Base-by-base conservation (phyloP, 2,888 invertebrate genomes). In the Opisthograptis luteolata region DNA sequence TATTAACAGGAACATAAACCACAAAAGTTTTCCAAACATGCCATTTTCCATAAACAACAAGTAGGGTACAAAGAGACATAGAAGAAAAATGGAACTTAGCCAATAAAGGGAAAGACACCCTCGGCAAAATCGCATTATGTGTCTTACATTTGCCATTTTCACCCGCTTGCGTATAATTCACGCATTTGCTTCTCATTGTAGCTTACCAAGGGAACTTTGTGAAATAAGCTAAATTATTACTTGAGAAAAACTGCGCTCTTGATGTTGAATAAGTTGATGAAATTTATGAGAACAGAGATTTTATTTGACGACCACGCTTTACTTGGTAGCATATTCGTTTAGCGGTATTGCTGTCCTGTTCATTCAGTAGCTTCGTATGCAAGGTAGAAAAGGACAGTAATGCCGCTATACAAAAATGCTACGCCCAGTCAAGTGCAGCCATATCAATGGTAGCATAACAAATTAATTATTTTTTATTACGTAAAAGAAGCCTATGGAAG, bases 151-250 rank as follows among this genome's bases (percentile, higher is more conserved):
- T 60, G 72, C 68, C 73, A 71, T 79, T 74, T 72, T 74, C 76
- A 67, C 77, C 70, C 73, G 68, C 64, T 68, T 62, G 60, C 70
- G 76, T 73, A 81, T 82, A 81, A 80, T 82, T 81, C 74, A 75
- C 70, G 63, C 71, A 76, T 80, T 79, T 66, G 65, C 66, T 58
- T 63, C 63, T 68, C 70, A 73, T 72, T 70, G 52, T 56, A 52
- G 51, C 55, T 58, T 56, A 56, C 54, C 55, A 40, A 45, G 66
- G 68, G 68, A 67, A 66, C 62, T 68, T 65, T 57, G 61, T 56
- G 62, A 62, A 64, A 67, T 64, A 51, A 30, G 37, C 27, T 30
- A 46, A 55, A 56, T 50, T 52, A 50, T 49, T 42, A 44, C 50
- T 46, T 46, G 43, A 43, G n/a, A 55, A 49, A 55, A 47, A 49